Percentiles rank a stretch among this genome's conserved stretches.
These are phyloP conservation scores for Actinia tenebrosa DNA, from an alignment of 64 coral and sea anemone genomes.

Conservation along the genomic window DNA sequence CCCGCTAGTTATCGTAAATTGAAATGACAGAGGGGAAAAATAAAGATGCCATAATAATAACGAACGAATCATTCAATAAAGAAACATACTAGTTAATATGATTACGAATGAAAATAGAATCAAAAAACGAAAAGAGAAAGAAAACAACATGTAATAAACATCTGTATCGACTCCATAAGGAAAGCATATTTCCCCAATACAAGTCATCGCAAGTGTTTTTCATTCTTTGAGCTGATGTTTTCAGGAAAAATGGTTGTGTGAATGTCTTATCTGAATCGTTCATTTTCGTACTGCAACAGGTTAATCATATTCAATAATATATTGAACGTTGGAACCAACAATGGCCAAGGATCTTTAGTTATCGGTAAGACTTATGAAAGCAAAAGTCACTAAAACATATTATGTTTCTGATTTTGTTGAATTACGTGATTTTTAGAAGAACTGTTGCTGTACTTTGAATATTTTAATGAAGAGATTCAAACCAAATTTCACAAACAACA, in stretches of 20 bases:
- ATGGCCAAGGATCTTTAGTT: neutral
- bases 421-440: neutral
- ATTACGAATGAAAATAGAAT: neutral
- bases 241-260: neutral
- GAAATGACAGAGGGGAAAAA: no score
- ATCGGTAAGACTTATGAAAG: no score
- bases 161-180: neutral
- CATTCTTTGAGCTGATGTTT: neutral
- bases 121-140: neutral
- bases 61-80: neutral
- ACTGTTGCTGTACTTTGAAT: neutral
- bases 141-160: neutral
- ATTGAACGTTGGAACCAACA: no score
- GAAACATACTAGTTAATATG: neutral
- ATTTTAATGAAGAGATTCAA: constrained; percentile 5
- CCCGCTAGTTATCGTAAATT: no score
- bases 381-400: no score
- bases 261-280: no score
- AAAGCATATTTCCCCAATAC: no score
- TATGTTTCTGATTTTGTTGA: no score
- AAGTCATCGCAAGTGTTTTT: neutral
- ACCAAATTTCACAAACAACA: neutral
- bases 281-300: no score
- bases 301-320: neutral
- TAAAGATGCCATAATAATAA: no score